phyloP scores from a whole-genome alignment of 1,140 invertebrate genomes.

The Drosophila arawakana region DNA sequence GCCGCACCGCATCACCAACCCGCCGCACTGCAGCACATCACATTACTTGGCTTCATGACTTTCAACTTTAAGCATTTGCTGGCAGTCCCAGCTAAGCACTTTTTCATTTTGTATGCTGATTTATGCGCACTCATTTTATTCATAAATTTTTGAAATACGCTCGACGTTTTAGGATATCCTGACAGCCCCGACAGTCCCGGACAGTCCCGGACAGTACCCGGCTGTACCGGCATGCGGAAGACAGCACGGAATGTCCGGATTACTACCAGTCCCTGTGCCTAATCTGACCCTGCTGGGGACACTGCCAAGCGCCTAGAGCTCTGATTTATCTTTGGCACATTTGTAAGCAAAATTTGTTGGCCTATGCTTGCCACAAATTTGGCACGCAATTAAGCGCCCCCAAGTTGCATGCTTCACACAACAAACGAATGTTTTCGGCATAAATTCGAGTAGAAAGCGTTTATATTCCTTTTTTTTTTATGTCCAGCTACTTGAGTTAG shows the following conservation, averaged over 20 bases:
- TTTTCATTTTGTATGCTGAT: slow-evolving; percentile 70
- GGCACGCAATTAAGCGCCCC: slow-evolving; percentile 71
- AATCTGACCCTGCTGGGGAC: neutral
- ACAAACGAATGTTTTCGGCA: slow-evolving; percentile 50
- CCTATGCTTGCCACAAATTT: slow-evolving; percentile 69
- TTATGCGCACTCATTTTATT: slow-evolving; percentile 80
- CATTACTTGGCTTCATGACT: slow-evolving; percentile 29
- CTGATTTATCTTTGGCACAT: slow-evolving; percentile 76
- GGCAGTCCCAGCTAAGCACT: slow-evolving; percentile 25
- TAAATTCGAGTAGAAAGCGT: slow-evolving; percentile 51
- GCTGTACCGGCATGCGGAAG: neutral
- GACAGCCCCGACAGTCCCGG: slow-evolving; percentile 8
- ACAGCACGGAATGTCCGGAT: slow-evolving; percentile 4
- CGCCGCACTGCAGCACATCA: neutral
- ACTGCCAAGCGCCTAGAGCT: neutral
- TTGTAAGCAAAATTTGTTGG: slow-evolving; percentile 69
- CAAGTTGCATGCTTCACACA: slow-evolving; percentile 13
- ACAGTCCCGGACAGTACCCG: neutral
- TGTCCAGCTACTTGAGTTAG: slow-evolving; percentile 26
- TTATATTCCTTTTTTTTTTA: slow-evolving; percentile 3
- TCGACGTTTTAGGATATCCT: slow-evolving; percentile 43
- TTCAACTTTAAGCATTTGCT: slow-evolving; percentile 25
- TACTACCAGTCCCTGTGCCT: slow-evolving; percentile 20
- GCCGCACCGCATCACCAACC: neutral
- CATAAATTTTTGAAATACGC: slow-evolving; percentile 76